Evolutionary conservation across 1,140 invertebrate genomes (phyloP).

Genomic region (Holotrichia oblita): DNA sequence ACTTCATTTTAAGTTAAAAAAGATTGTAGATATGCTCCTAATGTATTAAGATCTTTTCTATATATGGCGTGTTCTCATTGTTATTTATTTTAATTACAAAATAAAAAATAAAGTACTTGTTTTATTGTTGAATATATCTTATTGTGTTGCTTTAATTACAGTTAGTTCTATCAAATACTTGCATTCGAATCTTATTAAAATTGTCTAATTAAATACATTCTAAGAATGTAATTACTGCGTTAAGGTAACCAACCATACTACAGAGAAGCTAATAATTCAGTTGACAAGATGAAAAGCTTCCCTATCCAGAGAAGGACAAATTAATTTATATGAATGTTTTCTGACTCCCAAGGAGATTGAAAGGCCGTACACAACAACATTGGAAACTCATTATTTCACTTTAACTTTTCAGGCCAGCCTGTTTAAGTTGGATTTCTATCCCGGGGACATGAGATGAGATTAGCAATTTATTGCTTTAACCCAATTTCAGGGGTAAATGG

Average conservation of each 20-base stretch:
- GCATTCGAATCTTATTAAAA: not conserved
- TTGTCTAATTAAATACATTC: not conserved
- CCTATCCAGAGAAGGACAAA: not conserved
- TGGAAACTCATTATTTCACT: not conserved
- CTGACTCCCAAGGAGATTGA: not conserved
- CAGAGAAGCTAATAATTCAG: not conserved
- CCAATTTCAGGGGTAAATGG: not conserved
- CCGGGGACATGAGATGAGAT: not conserved
- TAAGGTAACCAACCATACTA: not conserved
- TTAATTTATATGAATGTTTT: constrained; percentile 9
- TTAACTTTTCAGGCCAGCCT: not conserved
- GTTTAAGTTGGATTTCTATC: not conserved
- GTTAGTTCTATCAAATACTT: not conserved
- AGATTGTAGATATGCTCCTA: not conserved
- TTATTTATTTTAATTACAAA: not conserved
- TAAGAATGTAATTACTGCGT: not conserved
- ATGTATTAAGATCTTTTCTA: not conserved
- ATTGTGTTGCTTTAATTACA: not conserved
- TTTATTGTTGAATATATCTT: not conserved
- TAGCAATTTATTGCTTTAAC: not conserved
- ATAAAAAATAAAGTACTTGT: not conserved
- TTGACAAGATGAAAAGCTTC: not conserved
- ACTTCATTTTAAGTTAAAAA: not conserved
- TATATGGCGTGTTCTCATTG: not conserved
- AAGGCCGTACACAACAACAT: not conserved